Conservation (phyloP, 2,113 vertebrate genomes). For the Clarias magur region DNA sequence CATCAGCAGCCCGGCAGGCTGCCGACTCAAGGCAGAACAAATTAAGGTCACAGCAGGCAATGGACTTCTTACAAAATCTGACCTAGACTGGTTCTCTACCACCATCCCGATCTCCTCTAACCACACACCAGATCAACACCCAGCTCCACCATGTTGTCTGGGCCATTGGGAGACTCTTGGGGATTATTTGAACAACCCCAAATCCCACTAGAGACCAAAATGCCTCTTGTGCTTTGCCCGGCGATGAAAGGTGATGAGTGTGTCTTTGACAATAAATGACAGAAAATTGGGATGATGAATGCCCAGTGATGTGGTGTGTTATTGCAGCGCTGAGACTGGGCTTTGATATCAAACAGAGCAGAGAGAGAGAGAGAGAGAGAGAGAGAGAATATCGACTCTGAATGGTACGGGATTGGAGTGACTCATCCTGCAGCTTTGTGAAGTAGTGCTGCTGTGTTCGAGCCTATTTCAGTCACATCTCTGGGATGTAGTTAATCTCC, state of each 20-base stretch:
- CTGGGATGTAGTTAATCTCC: conserved; percentile 17
- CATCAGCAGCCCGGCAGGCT: conserved; percentile 63
- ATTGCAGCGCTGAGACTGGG: conserved; percentile 31
- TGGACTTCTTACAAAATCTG: conserved; percentile 46
- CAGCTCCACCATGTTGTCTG: conserved; percentile 4
- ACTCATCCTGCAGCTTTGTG: conserved; percentile 44
- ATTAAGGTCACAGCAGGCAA: conserved; percentile 74
- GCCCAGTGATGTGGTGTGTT: conserved; percentile 31
- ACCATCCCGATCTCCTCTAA: conserved; percentile 23
- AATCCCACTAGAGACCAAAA: conserved; percentile 29
- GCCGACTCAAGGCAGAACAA: conserved; percentile 71
- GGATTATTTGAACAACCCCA: conserved; percentile 43
- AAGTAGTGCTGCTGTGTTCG: conserved; percentile 1
- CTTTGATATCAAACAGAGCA: conserved; percentile 35
- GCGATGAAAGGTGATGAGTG: conserved; percentile 47
- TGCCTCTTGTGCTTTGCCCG: conserved; percentile 31
- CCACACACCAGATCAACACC: conserved; percentile 7
- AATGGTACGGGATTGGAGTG: conserved; percentile 38
- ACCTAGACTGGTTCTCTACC: conserved; percentile 31
- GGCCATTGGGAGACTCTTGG: conserved; percentile 21
- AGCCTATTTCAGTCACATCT: conserved; percentile 5
- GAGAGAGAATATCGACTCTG: conserved; percentile 23
- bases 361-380: background rate
- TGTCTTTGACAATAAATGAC: conserved; percentile 42
- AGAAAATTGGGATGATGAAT: conserved; percentile 44